These are phyloP conservation scores for Lamprologus tigripictilis DNA, from an alignment of 2,113 vertebrate species.

Conservation along the genomic window DNA sequence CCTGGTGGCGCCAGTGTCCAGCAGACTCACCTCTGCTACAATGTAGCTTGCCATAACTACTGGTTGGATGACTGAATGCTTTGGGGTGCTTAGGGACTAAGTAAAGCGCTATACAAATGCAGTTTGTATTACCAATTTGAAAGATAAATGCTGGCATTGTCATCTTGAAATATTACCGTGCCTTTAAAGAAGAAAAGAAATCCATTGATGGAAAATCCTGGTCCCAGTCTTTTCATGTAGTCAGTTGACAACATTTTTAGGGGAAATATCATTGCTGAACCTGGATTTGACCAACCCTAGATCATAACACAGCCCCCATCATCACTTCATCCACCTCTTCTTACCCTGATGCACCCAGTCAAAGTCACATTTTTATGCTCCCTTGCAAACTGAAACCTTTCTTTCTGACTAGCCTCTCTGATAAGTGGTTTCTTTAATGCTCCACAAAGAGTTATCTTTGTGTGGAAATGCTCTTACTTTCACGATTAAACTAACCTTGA, in stretches of 20 bases:
- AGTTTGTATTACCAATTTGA: neutral
- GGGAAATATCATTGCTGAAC: neutral
- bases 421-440: neutral
- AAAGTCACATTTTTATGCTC: neutral
- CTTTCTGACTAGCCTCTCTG: neutral
- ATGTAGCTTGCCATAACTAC: neutral
- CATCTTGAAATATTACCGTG: neutral
- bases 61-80: neutral
- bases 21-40: accelerated
- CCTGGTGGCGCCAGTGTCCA: neutral
- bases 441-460: neutral
- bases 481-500: neutral
- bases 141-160: neutral
- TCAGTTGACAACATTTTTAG: neutral
- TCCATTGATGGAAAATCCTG: neutral
- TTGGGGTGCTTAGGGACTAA: neutral
- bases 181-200: neutral
- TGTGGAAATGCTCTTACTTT: neutral
- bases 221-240: accelerated
- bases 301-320: neutral
- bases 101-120: neutral
- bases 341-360: neutral
- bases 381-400: neutral
- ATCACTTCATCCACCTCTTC: neutral
- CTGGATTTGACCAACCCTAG: neutral